Conservation (phyloP, 2,797 vertebrate genomes). For the Poecilia picta region DNA sequence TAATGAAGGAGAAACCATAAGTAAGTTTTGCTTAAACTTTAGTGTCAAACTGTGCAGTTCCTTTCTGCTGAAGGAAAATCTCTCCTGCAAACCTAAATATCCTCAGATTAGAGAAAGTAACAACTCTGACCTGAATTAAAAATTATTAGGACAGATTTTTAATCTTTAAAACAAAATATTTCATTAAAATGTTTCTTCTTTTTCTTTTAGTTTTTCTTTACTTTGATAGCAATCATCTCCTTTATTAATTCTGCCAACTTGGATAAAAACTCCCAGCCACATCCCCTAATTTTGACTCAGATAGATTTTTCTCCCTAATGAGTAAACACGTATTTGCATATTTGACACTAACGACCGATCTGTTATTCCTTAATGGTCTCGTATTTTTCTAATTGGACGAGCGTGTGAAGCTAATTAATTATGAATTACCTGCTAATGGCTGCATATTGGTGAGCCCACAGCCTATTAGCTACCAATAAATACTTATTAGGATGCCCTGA, state of each 20-base stretch:
- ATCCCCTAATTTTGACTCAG: conserved; percentile 41
- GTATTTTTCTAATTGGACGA: conserved; percentile 73
- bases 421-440: conserved; percentile 76
- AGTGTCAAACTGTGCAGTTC: background rate
- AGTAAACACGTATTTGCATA: conserved; percentile 71
- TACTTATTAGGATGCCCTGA: conserved; percentile 65
- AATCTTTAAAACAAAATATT: conserved; percentile 14
- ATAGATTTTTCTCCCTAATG: conserved; percentile 42
- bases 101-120: background rate
- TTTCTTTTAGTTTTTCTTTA: conserved; percentile 18
- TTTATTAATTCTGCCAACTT: conserved; percentile 39
- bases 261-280: conserved; percentile 45
- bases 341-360: conserved; percentile 67
- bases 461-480: conserved; percentile 73
- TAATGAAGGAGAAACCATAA: conserved; percentile 23
- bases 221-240: conserved; percentile 20
- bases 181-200: background rate
- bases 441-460: conserved; percentile 68
- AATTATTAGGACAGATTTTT: conserved; percentile 10
- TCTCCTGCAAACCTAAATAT: conserved; percentile 17
- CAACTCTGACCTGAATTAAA: conserved; percentile 7
- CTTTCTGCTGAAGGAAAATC: conserved; percentile 9
- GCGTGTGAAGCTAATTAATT: conserved; percentile 75
- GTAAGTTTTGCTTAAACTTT: conserved; percentile 37
- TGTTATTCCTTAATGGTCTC: conserved; percentile 69